Evolutionary conservation across 2,113 vertebrate species (phyloP).

Genomic region (Shinisaurus crocodilurus): DNA sequence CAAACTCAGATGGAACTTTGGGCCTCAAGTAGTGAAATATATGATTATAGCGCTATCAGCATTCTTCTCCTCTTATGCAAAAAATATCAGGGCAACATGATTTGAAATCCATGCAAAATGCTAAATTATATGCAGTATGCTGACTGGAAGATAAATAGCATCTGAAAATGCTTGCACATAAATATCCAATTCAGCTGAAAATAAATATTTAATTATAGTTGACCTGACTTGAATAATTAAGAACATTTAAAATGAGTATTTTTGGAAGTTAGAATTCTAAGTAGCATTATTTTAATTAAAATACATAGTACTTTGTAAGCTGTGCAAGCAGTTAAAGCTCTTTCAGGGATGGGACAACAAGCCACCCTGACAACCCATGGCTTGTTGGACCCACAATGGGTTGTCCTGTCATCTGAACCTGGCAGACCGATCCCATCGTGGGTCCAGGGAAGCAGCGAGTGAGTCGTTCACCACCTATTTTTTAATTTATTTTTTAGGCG

Average conservation of each 20-base stretch:
- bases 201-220: conserved; percentile 29
- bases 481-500: too few species aligned
- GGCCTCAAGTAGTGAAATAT: not conserved
- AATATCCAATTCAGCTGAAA: conserved; percentile 5
- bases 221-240: not conserved
- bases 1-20: not conserved
- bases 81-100: conserved; percentile 29
- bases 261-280: conserved; percentile 52
- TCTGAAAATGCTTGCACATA: conserved; percentile 9
- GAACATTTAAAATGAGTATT: conserved; percentile 5
- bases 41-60: not conserved
- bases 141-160: conserved; percentile 27
- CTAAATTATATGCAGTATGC: not conserved
- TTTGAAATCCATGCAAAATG: conserved; percentile 43
- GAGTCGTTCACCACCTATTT: too few species aligned
- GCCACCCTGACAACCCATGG: too few species aligned
- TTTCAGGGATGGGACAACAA: not conserved
- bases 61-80: conserved; percentile 10
- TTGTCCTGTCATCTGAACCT: too few species aligned
- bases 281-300: conserved; percentile 11
- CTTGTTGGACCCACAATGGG: too few species aligned
- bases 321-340: not conserved
- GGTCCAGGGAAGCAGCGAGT: too few species aligned
- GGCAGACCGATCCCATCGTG: too few species aligned
- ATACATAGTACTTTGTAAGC: conserved; percentile 1